Percentiles rank a stretch among this genome's conserved stretches.
Conservation (phyloP, 2,797 vertebrate genomes). For the Mionectes olivaceus region DNA sequence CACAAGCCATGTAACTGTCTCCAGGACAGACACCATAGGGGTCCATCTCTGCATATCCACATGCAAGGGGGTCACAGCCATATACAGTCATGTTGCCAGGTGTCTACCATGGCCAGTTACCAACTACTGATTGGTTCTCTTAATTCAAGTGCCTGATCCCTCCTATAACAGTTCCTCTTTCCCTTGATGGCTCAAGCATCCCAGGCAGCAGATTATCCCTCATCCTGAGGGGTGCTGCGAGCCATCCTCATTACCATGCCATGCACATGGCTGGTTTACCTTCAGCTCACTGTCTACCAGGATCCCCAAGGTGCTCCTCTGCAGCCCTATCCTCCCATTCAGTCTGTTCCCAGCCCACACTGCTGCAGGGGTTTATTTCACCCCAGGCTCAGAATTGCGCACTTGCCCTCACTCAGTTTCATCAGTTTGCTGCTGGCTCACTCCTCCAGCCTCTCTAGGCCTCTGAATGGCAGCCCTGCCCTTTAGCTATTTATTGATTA, state of each 20-base stretch:
- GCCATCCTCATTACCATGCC: background rate
- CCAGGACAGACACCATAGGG: background rate
- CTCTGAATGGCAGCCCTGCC: background rate
- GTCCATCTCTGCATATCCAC: background rate
- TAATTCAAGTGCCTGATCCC: background rate
- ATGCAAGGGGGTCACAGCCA: background rate
- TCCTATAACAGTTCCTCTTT: background rate
- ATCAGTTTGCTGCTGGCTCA: background rate
- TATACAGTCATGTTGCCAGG: background rate
- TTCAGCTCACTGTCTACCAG: background rate
- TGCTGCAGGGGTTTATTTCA: background rate
- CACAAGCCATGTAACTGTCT: background rate
- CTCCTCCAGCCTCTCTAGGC: background rate
- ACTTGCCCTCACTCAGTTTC: background rate
- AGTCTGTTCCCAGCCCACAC: background rate
- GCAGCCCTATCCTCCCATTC: background rate
- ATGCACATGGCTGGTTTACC: background rate
- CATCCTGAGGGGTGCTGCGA: background rate
- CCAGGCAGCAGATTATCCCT: background rate
- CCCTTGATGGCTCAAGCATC: background rate
- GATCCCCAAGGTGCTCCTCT: background rate
- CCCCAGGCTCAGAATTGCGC: background rate
- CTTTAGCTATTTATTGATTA: background rate
- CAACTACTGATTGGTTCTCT: background rate
- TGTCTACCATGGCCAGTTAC: background rate